A percentile compares a stretch with the other conserved stretches of the same genome.
phyloP scores from a whole-genome alignment of 2,888 invertebrate genomes.

The Drosophila neotestacea region DNA sequence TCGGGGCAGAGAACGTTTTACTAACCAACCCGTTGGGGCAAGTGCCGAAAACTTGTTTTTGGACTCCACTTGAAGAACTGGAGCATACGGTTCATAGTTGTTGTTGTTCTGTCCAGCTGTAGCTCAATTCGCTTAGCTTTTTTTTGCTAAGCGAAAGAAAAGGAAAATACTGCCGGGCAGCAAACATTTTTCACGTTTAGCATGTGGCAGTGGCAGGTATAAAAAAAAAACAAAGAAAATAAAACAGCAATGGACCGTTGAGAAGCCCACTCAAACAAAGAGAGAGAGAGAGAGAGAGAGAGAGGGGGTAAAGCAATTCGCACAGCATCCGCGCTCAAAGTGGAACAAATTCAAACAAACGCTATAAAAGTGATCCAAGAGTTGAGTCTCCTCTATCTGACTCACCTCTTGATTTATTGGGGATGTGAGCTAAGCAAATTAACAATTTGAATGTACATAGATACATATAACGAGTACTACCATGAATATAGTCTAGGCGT shows the following conservation, averaged over 20 bases:
- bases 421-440: conserved; percentile 24
- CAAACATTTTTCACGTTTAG: conserved; percentile 38
- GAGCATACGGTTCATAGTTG: conserved; percentile 51
- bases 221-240: not conserved
- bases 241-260: conserved; percentile 34
- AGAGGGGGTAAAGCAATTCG: not conserved
- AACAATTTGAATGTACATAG: conserved; percentile 13
- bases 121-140: conserved; percentile 8
- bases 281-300: not conserved
- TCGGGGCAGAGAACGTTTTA: conserved; percentile 10
- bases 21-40: conserved; percentile 39
- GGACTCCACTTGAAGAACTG: conserved; percentile 68
- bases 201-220: conserved; percentile 45
- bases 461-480: conserved; percentile 2
- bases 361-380: conserved; percentile 5
- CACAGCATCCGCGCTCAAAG: conserved; percentile 33
- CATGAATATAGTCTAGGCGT: conserved; percentile 17
- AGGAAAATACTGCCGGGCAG: conserved; percentile 40
- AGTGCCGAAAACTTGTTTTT: conserved; percentile 75
- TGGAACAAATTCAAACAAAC: conserved; percentile 34
- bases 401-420: conserved; percentile 6
- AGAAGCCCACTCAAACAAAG: conserved; percentile 19
- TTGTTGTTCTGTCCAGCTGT: conserved; percentile 22
- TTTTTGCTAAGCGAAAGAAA: conserved; percentile 28
- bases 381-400: not conserved